A percentile compares a stretch with the other conserved stretches of the same genome.
Conservation (phyloP, 2,113 vertebrate species). For the Odontesthes bonariensis region DNA sequence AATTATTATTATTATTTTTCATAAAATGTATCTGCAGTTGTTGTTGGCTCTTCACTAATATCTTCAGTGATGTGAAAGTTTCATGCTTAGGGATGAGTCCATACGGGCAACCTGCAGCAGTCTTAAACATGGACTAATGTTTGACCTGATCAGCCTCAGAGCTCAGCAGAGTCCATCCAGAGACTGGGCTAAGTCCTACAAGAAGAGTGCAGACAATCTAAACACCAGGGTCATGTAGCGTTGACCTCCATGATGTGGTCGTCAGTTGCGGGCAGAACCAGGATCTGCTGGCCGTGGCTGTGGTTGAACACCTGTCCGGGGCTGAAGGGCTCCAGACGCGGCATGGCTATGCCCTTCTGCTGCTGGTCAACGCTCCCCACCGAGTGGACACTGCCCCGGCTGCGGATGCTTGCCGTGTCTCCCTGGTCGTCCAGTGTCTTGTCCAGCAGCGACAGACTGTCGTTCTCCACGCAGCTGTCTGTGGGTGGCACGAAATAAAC, state of each 20-base stretch:
- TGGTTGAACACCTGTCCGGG: slow-evolving; percentile 93
- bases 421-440: slow-evolving; percentile 89
- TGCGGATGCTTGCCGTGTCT: slow-evolving; percentile 89
- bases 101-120: slow-evolving; percentile 21
- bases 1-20: slow-evolving; percentile 51
- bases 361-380: slow-evolving; percentile 87
- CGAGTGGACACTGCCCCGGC: slow-evolving; percentile 87
- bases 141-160: slow-evolving; percentile 28
- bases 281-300: slow-evolving; percentile 87
- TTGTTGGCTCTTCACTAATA: slow-evolving; percentile 54
- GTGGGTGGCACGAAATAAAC: slow-evolving; percentile 25
- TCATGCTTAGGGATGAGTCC: slow-evolving; percentile 67
- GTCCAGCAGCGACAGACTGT: slow-evolving; percentile 93
- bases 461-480: slow-evolving; percentile 97
- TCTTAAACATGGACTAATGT: slow-evolving; percentile 41
- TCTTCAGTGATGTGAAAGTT: slow-evolving; percentile 60
- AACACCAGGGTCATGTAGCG: slow-evolving; percentile 87
- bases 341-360: slow-evolving; percentile 92
- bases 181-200: slow-evolving; percentile 72
- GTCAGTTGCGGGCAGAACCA: slow-evolving; percentile 93
- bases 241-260: slow-evolving; percentile 97
- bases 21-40: slow-evolving; percentile 62
- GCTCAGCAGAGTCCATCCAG: slow-evolving; percentile 53
- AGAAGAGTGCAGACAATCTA: slow-evolving; percentile 15
- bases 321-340: slow-evolving; percentile 91